A percentile compares a stretch with the other conserved stretches of the same genome.
phyloP scores from a whole-genome alignment of 2,888 invertebrate genomes.

The Ophion slaviceki region DNA sequence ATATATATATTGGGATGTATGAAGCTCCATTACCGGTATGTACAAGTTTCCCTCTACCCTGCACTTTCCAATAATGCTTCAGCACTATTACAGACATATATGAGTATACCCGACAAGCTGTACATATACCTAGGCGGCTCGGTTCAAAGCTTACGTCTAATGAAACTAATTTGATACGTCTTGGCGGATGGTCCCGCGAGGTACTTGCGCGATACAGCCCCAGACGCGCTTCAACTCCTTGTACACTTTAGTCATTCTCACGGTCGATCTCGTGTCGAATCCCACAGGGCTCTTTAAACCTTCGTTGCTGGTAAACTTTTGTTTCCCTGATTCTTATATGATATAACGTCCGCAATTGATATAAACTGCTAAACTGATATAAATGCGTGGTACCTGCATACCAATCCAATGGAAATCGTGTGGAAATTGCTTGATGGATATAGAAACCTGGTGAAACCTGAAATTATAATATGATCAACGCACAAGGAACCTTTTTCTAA shows the following conservation, averaged over 20 bases:
- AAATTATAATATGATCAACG: neutral
- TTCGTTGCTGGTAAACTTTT: neutral
- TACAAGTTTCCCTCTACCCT: constrained; percentile 13
- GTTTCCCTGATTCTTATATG: neutral
- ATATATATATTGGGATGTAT: constrained; percentile 16
- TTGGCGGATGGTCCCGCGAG: constrained; percentile 47
- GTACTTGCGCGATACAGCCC: constrained; percentile 42
- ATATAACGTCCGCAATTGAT: neutral
- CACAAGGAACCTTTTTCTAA: neutral
- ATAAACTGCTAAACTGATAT: neutral
- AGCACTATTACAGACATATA: constrained; percentile 18
- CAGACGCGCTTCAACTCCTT: constrained; percentile 13
- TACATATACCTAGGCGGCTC: constrained; percentile 19
- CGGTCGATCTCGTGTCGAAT: constrained; percentile 24
- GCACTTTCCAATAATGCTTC: constrained; percentile 54
- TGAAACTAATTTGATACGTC: constrained; percentile 77
- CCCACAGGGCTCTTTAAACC: constrained; percentile 19
- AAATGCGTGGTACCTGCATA: neutral
- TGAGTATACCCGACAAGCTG: neutral
- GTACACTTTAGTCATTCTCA: constrained; percentile 10
- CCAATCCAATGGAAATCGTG: neutral
- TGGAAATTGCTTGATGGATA: neutral
- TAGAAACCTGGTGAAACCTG: neutral
- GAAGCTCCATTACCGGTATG: constrained; percentile 57
- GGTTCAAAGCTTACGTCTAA: constrained; percentile 74